Evolutionary conservation across 2,113 vertebrate species (phyloP), one percentile per base, ranked within the genome.

Genomic region (Barbus barbus): DNA sequence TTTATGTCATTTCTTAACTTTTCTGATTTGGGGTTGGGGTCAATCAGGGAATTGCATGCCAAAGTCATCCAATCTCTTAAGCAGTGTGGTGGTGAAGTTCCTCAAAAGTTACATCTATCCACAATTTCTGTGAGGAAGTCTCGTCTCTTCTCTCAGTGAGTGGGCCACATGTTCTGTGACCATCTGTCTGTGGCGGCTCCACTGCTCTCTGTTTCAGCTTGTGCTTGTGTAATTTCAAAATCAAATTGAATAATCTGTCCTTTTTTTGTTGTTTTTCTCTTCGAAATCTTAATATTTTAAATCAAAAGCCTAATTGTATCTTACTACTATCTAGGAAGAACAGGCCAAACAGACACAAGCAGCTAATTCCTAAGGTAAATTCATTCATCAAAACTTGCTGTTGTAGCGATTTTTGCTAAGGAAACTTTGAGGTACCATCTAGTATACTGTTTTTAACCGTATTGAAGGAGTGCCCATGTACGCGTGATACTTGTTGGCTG

Each of bases 361-460:
- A 98, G 95, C 90, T 95, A 85, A 97, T 99, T 90, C 98, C 98
- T n/a, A 99, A 98, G 97, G 98, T 98, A 95, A 86, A 72, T 48
- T 18, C 0, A 28, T 36, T 24, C 28, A 56, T 56, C 1, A 56
- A 5, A 8, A 7, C 26, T 51, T 76, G 24, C 20, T 51, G 67
- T 51, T 7, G 26, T 31, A 26, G 61, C 31, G 13, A 14, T 1
- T 44, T 44, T 65, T 31, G 13, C 14, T 16, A 18, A 16, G 5
- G 13, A 24, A 28, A 3, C 14, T 63, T 63, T 28, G 44, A 0
- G 11, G 44, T 44, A 44, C 44, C 44, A 44, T 44, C 2, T 44
- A 16, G 48, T 14, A 51, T 51, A 2, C 16, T 51, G 18, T 18
- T 51, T 51, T 51, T 51, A 44, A 16, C 14, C 4, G 5, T 51